A percentile compares a stretch with the other conserved stretches of the same genome.
phyloP scores from a whole-genome alignment of 2,113 vertebrate species.

The Pelvicachromis taeniatus region DNA sequence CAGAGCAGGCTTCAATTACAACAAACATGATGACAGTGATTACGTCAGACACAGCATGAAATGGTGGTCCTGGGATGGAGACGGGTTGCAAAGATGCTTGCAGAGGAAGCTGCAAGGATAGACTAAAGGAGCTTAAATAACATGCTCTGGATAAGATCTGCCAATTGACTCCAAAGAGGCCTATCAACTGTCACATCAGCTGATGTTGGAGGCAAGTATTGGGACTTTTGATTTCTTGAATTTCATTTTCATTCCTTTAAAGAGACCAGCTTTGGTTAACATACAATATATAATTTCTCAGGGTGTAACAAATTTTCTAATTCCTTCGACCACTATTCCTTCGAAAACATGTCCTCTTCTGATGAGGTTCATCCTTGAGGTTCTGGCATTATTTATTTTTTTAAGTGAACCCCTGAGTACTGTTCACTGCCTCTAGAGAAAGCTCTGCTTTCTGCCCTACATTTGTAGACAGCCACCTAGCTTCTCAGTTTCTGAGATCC shows the following conservation, averaged over 20 bases:
- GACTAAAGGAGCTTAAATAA: not conserved
- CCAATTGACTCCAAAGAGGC: not conserved
- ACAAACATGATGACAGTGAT: not conserved
- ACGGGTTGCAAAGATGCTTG: not conserved
- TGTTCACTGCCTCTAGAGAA: not conserved
- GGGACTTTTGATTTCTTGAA: not conserved
- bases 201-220: not conserved
- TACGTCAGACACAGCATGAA: not conserved
- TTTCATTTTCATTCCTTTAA: not conserved
- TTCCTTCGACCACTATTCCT: not conserved
- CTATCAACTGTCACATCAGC: not conserved
- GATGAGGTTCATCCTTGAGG: not conserved
- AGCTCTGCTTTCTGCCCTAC: not conserved
- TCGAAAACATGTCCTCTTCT: not conserved
- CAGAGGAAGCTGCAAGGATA: not conserved
- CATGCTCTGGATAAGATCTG: not conserved
- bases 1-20: not conserved
- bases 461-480: not conserved
- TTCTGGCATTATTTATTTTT: not conserved
- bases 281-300: not conserved
- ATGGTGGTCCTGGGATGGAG: not conserved
- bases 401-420: not conserved
- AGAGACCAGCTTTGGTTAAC: not conserved
- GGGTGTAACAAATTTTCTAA: not conserved
- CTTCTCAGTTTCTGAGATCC: slow-evolving; percentile 3